phyloP scores from a whole-genome alignment of 2,797 vertebrate genomes.

The Acipenser ruthenus region DNA sequence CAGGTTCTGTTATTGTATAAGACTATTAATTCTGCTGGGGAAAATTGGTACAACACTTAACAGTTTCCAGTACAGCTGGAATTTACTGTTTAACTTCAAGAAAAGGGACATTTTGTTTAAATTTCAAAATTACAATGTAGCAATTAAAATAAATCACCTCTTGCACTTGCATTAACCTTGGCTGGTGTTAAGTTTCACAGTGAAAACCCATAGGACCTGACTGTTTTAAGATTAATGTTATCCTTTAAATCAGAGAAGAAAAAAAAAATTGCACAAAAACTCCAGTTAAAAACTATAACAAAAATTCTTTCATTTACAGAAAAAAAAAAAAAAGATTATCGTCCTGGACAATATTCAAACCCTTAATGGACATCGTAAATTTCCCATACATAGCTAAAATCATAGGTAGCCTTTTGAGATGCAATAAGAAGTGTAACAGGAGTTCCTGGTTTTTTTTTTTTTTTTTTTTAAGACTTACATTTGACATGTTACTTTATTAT shows the following conservation, averaged over 20 bases:
- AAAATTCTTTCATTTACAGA: conserved; percentile 34
- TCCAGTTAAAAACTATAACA: conserved; percentile 35
- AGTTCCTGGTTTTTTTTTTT: conserved; percentile 27
- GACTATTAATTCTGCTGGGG: conserved; percentile 32
- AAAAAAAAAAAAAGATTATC: conserved; percentile 32
- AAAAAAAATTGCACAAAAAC: conserved; percentile 32
- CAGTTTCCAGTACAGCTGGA: conserved; percentile 48
- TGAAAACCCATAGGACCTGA: conserved; percentile 38
- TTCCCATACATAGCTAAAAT: conserved; percentile 30
- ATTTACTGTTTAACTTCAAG: conserved; percentile 49
- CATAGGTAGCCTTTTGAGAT: conserved; percentile 32
- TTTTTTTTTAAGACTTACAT: not conserved
- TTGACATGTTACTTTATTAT: too few species aligned
- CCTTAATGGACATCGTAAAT: conserved; percentile 36
- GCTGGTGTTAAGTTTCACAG: conserved; percentile 52
- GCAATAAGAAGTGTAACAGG: conserved; percentile 35
- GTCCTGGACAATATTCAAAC: conserved; percentile 43
- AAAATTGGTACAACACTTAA: conserved; percentile 39
- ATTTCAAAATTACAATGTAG: conserved; percentile 53
- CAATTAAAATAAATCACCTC: conserved; percentile 67
- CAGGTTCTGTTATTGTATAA: conserved; percentile 23
- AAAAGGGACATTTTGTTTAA: conserved; percentile 59
- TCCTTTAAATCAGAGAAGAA: conserved; percentile 36
- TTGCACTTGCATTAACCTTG: conserved; percentile 62
- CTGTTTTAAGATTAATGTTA: conserved; percentile 53